These are phyloP conservation scores for Augochlora pura DNA, from an alignment of 1,140 invertebrate genomes.

Conservation along the genomic window DNA sequence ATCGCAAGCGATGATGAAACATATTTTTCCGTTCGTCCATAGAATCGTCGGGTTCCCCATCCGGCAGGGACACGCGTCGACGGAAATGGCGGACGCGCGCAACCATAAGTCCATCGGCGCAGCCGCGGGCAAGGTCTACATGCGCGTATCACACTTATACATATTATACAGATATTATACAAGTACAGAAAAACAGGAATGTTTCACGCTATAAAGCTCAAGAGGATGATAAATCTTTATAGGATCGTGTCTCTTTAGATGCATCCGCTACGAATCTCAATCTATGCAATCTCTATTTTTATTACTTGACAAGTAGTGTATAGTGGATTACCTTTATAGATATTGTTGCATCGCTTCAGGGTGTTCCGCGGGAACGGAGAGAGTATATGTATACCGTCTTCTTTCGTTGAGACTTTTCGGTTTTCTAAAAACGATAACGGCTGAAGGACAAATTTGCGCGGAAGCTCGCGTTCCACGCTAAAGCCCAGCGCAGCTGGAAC, in stretches of 20 bases:
- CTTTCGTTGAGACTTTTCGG: neutral
- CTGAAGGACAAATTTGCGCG: too few relatives aligned
- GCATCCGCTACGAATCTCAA: conserved; percentile 78
- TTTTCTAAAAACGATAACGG: too few relatives aligned
- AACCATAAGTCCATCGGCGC: too few relatives aligned
- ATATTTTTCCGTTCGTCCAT: conserved; percentile 4
- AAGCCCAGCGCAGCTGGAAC: too few relatives aligned
- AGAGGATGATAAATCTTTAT: conserved; percentile 60
- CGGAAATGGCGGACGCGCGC: neutral
- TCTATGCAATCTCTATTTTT: conserved; percentile 80
- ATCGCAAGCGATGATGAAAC: neutral
- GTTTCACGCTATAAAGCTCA: conserved; percentile 60
- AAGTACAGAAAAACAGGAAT: conserved; percentile 6
- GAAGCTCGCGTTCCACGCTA: too few relatives aligned
- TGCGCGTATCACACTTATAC: conserved; percentile 43
- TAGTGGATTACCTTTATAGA: conserved; percentile 61
- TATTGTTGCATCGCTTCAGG: conserved; percentile 51
- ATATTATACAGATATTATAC: conserved; percentile 42
- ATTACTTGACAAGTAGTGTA: conserved; percentile 75
- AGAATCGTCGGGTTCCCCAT: neutral
- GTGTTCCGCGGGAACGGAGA: conserved; percentile 19
- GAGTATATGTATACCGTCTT: neutral
- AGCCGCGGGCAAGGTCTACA: neutral
- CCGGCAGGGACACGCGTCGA: neutral
- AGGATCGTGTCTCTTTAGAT: conserved; percentile 70